phyloP scores from a whole-genome alignment of 2,113 vertebrate genomes.

The Chinchilla lanigera region DNA sequence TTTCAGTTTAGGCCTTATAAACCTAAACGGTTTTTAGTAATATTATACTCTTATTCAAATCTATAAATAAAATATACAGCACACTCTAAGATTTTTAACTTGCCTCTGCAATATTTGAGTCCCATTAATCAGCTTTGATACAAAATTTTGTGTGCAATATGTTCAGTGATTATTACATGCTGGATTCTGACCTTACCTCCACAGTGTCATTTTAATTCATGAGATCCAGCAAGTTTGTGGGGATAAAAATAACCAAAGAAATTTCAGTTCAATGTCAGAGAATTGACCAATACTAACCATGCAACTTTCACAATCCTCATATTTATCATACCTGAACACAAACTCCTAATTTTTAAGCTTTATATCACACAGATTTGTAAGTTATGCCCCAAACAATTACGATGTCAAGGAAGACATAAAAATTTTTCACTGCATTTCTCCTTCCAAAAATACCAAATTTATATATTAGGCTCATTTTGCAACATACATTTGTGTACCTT shows the following conservation, averaged over 20 bases:
- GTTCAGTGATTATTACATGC: background rate
- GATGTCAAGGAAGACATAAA: background rate
- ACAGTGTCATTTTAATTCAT: background rate
- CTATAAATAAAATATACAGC: background rate
- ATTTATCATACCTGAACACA: background rate
- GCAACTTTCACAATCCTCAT: background rate
- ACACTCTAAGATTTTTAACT: background rate
- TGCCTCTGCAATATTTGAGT: background rate
- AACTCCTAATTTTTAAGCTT: background rate
- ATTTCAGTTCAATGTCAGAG: background rate
- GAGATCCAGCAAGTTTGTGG: background rate
- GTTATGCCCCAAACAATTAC: background rate
- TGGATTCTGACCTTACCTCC: background rate
- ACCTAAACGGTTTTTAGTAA: background rate
- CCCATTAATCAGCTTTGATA: background rate
- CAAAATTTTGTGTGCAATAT: background rate
- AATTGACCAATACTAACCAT: background rate
- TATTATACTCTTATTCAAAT: background rate
- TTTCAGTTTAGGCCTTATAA: background rate
- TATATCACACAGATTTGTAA: background rate
- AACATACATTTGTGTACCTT: no score
- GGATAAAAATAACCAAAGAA: background rate
- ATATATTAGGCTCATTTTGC: background rate
- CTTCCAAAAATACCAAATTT: background rate
- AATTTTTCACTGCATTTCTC: background rate